Evolutionary conservation across 2,797 vertebrate genomes (phyloP).

Genomic region (Pseudochromis fuscus): DNA sequence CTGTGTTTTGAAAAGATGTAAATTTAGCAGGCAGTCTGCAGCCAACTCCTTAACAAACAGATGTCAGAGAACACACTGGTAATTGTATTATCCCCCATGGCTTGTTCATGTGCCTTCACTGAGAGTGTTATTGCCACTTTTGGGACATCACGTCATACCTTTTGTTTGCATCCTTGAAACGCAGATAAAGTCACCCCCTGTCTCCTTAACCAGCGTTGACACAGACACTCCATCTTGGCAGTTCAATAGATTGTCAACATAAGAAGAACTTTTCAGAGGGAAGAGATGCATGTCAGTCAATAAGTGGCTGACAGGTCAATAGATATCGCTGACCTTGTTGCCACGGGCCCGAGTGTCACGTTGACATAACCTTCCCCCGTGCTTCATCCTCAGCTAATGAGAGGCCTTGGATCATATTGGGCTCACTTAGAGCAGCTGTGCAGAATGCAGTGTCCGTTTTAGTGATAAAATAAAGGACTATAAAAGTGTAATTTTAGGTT

Average conservation of each 20-base stretch:
- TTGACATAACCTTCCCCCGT: conserved; percentile 18
- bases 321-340: conserved; percentile 73
- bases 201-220: conserved; percentile 51
- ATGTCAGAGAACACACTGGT: conserved; percentile 43
- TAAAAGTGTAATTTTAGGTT: background rate
- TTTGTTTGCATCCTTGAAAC: conserved; percentile 46
- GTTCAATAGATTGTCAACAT: conserved; percentile 70
- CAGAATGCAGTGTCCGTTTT: background rate
- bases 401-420: background rate
- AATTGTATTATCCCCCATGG: conserved; percentile 45
- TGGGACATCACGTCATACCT: conserved; percentile 23
- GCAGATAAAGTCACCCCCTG: conserved; percentile 55
- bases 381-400: conserved; percentile 5
- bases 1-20: conserved; percentile 56
- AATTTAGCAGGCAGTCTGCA: conserved; percentile 45
- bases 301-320: conserved; percentile 71
- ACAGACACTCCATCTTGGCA: conserved; percentile 53
- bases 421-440: background rate
- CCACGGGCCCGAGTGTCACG: conserved; percentile 35
- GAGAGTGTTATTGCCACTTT: conserved; percentile 20
- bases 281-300: conserved; percentile 74
- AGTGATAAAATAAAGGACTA: background rate
- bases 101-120: conserved; percentile 44
- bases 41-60: conserved; percentile 56
- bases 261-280: conserved; percentile 68